Evolutionary conservation across 2,797 vertebrate species (phyloP).

Genomic region (Semotilus atromaculatus): DNA sequence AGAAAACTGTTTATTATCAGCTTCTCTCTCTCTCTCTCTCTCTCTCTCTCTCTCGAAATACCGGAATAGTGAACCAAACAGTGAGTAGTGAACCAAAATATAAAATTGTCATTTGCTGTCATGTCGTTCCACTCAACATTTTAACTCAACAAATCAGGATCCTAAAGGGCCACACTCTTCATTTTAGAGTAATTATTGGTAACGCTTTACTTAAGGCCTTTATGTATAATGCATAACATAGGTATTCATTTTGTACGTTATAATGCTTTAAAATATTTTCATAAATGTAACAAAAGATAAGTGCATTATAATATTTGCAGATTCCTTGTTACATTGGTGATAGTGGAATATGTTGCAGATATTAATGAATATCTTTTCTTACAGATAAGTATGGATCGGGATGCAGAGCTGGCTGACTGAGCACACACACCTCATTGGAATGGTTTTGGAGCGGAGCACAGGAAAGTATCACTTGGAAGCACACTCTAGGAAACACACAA

Average conservation of each 20-base stretch:
- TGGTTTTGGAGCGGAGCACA: too few species aligned
- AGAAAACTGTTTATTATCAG: background rate
- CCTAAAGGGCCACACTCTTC: background rate
- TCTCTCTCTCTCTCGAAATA: too few species aligned
- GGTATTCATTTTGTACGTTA: background rate
- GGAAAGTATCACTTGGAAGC: too few species aligned
- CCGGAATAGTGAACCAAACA: background rate
- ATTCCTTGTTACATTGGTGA: background rate
- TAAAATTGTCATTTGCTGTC: background rate
- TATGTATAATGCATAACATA: background rate
- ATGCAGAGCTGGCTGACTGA: too few species aligned
- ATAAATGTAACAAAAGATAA: background rate
- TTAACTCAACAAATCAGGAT: background rate
- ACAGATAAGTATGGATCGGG: too few species aligned
- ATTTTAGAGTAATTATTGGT: background rate
- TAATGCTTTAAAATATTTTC: background rate
- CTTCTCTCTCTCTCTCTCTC: background rate
- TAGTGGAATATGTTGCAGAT: background rate
- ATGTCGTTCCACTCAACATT: background rate
- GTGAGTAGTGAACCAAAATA: background rate
- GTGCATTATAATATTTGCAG: background rate
- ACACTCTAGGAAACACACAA: too few species aligned
- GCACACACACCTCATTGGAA: too few species aligned
- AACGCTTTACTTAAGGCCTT: background rate
- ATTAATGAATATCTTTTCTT: too few species aligned